A percentile compares a stretch with the other conserved stretches of the same genome.
Evolutionary conservation across 2,113 vertebrate species (phyloP).

Genomic region (Xenopus tropicalis): UCB_Xtro_10.0 CM004445.2:72526501-72527000

Average conservation of each 20-base stretch:
- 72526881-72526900: constrained; percentile 67
- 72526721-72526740: constrained; percentile 86
- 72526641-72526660: not conserved
- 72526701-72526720: constrained; percentile 76
- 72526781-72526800: constrained; percentile 88
- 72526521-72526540: too few species aligned
- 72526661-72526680: constrained; percentile 85
- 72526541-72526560: too few species aligned
- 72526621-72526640: too few species aligned
- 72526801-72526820: constrained; percentile 93
- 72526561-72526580: too few species aligned
- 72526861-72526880: constrained; percentile 59
- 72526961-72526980: too few species aligned
- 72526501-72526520: too few species aligned
- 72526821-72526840: constrained; percentile 75
- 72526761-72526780: constrained; percentile 91
- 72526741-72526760: constrained; percentile 93
- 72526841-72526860: constrained; percentile 75
- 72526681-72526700: constrained; percentile 80
- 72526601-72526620: too few species aligned
- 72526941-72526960: not conserved
- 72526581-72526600: too few species aligned
- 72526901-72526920: constrained; percentile 53
- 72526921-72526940: constrained; percentile 73
- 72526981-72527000: too few species aligned